Percentiles rank a stretch among this genome's conserved stretches.
phyloP scores from a whole-genome alignment of 1,140 invertebrate genomes.

The Brachystomella parvula region DNA sequence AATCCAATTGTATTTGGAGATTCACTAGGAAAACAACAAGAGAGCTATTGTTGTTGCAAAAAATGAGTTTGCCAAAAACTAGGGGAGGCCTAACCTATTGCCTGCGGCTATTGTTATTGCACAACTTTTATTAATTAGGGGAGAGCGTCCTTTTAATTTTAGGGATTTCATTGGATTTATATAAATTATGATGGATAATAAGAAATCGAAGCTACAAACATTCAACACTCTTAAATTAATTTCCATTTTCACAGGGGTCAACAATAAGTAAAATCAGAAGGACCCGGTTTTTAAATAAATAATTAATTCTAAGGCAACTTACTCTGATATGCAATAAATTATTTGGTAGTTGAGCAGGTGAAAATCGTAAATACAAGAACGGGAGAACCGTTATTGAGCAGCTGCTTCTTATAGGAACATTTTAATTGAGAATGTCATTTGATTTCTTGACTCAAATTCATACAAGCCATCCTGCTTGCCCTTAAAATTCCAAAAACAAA shows the following conservation, averaged over 20 bases:
- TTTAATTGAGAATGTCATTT: too few relatives aligned
- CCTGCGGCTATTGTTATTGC: neutral
- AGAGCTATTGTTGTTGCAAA: neutral
- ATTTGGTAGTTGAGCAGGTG: neutral
- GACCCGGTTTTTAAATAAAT: too few relatives aligned
- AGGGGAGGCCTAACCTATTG: neutral
- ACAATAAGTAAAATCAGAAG: too few relatives aligned
- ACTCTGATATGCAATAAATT: neutral
- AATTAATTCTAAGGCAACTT: neutral
- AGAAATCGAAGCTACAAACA: too few relatives aligned
- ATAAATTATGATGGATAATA: neutral
- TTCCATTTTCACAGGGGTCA: too few relatives aligned
- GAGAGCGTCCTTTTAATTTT: neutral
- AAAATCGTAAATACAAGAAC: neutral
- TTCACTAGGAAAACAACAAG: too few relatives aligned
- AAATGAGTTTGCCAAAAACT: neutral
- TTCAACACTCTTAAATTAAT: too few relatives aligned
- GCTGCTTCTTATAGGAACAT: too few relatives aligned
- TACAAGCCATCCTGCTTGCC: too few relatives aligned
- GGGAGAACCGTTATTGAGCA: neutral
- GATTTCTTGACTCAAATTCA: too few relatives aligned
- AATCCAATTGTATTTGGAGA: too few relatives aligned
- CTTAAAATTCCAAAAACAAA: too few relatives aligned
- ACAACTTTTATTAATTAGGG: neutral
- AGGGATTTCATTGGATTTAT: neutral